These are phyloP conservation scores for Tringa solitaria DNA, from an alignment of 2,113 vertebrate genomes.

Conservation along the genomic window DNA sequence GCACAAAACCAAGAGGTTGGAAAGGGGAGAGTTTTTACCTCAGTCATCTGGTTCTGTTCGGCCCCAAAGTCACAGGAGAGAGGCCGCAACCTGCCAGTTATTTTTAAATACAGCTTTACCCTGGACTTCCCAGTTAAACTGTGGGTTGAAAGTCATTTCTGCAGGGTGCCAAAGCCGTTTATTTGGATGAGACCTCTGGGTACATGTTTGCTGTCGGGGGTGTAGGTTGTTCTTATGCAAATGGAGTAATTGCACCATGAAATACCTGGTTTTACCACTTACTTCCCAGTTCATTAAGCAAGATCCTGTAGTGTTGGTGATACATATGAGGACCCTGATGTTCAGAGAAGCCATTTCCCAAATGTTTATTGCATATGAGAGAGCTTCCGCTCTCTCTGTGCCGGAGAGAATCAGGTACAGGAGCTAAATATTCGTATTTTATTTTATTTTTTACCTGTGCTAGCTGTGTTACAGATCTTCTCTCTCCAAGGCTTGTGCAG, in stretches of 20 bases:
- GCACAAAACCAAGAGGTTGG: not conserved
- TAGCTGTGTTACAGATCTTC: conserved; percentile 74
- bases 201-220: not conserved
- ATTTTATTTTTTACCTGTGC: conserved; percentile 77
- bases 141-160: not conserved
- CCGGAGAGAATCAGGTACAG: not conserved
- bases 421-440: not conserved
- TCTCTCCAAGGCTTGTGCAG: conserved; percentile 31
- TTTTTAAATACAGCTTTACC: not conserved
- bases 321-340: not conserved
- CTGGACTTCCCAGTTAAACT: not conserved
- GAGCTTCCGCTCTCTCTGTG: not conserved
- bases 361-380: not conserved
- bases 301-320: not conserved
- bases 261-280: not conserved
- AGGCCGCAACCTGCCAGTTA: not conserved
- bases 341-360: not conserved
- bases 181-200: not conserved
- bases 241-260: not conserved
- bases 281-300: not conserved
- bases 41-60: not conserved
- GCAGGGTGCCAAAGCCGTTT: not conserved
- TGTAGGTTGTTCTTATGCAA: not conserved
- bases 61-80: not conserved
- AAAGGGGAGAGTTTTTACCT: not conserved